A percentile compares a stretch with the other conserved stretches of the same genome.
phyloP scores from a whole-genome alignment of 2,888 invertebrate genomes.

The Mesochorus sp. region DNA sequence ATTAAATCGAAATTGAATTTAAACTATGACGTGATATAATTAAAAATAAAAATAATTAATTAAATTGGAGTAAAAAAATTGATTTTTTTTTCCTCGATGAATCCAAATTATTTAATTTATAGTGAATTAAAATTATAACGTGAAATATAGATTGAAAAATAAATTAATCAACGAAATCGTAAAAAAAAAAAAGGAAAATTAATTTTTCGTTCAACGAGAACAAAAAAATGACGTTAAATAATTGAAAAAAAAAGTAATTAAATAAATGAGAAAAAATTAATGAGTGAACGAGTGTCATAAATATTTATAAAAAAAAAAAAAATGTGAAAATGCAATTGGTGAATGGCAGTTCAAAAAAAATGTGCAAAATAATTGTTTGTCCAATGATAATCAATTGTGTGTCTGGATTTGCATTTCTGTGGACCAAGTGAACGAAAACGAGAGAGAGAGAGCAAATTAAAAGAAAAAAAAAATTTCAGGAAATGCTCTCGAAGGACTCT shows the following conservation, averaged over 20 bases:
- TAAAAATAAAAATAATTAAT: not conserved
- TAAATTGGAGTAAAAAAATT: not conserved
- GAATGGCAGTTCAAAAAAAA: not conserved
- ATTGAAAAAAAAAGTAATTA: not conserved
- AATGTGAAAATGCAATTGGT: slow-evolving; percentile 4
- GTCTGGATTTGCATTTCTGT: too few relatives aligned
- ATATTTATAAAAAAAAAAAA: not conserved
- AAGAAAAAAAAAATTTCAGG: slow-evolving; percentile 11
- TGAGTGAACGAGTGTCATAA: not conserved
- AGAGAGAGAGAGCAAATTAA: not conserved
- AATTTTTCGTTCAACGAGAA: not conserved
- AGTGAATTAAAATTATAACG: too few relatives aligned
- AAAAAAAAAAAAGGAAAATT: not conserved
- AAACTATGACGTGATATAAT: too few relatives aligned
- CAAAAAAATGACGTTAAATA: too few relatives aligned
- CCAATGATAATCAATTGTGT: too few relatives aligned
- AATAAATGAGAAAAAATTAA: not conserved
- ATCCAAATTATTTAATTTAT: too few relatives aligned
- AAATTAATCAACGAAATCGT: not conserved
- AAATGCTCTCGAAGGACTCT: slow-evolving; percentile 38
- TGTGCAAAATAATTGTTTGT: not conserved
- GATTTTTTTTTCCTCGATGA: too few relatives aligned
- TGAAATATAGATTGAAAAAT: not conserved
- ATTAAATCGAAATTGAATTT: too few relatives aligned
- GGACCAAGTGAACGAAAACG: not conserved